Conservation (phyloP, 2,113 vertebrate species). For the Cololabis saira region DNA sequence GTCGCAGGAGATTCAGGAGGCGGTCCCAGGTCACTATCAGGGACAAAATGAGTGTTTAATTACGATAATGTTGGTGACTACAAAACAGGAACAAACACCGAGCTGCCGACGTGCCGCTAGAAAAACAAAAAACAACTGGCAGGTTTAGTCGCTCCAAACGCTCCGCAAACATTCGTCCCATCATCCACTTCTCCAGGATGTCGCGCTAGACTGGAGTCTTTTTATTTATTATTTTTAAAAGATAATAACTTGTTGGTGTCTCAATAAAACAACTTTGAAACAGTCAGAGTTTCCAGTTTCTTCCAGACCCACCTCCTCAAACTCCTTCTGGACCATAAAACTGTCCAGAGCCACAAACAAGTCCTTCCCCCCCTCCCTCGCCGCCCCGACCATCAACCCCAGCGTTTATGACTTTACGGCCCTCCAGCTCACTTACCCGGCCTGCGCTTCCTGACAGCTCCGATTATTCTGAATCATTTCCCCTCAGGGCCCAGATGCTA, state of each 20-base stretch:
- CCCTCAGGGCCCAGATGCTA: slow-evolving; percentile 76
- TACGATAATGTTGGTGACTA: neutral
- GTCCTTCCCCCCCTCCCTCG: slow-evolving; percentile 16
- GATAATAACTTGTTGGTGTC: slow-evolving; percentile 19
- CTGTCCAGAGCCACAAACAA: slow-evolving; percentile 33
- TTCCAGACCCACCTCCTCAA: too few species aligned
- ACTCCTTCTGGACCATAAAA: too few species aligned
- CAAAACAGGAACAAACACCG: neutral
- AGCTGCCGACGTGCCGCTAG: too few species aligned
- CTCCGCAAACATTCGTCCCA: too few species aligned
- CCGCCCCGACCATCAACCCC: slow-evolving; percentile 32
- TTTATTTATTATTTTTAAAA: neutral
- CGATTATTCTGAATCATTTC: slow-evolving; percentile 86
- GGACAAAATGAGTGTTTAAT: neutral
- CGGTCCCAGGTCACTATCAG: neutral
- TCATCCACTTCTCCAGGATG: too few species aligned
- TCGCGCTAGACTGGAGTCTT: too few species aligned
- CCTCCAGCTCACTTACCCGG: slow-evolving; percentile 52
- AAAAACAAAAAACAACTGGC: too few species aligned
- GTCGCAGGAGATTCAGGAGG: neutral
- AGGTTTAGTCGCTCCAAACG: too few species aligned
- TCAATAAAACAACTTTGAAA: slow-evolving; percentile 24
- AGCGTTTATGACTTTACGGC: slow-evolving; percentile 69
- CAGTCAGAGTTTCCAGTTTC: too few species aligned
- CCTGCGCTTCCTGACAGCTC: slow-evolving; percentile 67